Percentiles rank a stretch among this genome's conserved stretches.
phyloP scores from a whole-genome alignment of 2,888 invertebrate species.

The Xestoiulus laeticollis region DNA sequence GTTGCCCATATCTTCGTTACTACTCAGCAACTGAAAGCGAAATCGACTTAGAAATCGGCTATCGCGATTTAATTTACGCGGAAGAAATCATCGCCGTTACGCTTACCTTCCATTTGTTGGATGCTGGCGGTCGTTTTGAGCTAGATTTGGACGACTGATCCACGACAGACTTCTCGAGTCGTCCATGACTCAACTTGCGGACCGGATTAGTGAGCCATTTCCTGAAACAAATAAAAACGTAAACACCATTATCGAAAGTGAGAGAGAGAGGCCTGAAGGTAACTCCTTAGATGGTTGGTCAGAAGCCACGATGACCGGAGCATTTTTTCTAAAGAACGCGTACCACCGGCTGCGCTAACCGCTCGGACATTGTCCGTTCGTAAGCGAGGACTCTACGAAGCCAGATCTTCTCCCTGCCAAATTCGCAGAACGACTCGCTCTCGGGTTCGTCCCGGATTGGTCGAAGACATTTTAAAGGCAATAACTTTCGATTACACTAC shows the following conservation, averaged over 20 bases:
- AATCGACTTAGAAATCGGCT: not conserved
- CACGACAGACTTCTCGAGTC: slow-evolving; percentile 57
- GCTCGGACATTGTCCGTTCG: too few species aligned
- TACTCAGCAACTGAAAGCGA: slow-evolving; percentile 63
- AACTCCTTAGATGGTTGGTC: too few species aligned
- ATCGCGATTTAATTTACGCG: not conserved
- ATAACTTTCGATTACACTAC: not conserved
- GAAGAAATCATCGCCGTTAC: not conserved
- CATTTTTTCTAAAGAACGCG: too few species aligned
- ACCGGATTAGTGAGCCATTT: slow-evolving; percentile 91
- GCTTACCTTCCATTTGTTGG: slow-evolving; percentile 56
- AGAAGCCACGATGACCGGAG: too few species aligned
- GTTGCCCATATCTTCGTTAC: slow-evolving; percentile 69
- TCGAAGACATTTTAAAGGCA: not conserved
- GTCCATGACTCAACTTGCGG: slow-evolving; percentile 84
- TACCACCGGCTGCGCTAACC: too few species aligned
- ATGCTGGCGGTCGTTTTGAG: slow-evolving; percentile 55
- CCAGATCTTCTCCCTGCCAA: too few species aligned
- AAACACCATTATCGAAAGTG: too few species aligned
- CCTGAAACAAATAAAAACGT: slow-evolving; percentile 67
- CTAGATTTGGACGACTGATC: slow-evolving; percentile 56
- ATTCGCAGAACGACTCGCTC: too few species aligned
- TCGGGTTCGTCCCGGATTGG: slow-evolving; percentile 49
- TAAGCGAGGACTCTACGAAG: too few species aligned
- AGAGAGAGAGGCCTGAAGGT: too few species aligned